Base-by-base conservation (phyloP, 2,888 invertebrate species). In the Dendrolimus pini region DNA sequence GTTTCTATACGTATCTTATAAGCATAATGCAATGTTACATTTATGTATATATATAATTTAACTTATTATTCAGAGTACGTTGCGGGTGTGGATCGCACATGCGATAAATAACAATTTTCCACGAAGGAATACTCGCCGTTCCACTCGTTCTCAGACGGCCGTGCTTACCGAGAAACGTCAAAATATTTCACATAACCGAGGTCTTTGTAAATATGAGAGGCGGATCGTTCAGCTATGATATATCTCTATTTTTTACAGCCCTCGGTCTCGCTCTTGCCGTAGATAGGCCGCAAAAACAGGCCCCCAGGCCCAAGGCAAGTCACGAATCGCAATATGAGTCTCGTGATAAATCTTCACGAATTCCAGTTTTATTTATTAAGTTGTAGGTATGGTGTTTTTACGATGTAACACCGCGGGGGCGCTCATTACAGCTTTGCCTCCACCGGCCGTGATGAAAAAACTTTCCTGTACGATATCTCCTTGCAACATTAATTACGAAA, bases 291-390 rank as follows among this genome's bases (percentile, higher is more conserved):
- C 77, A 82, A 82, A 82, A 85, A 81, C 82, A 73, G 47, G 9
- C 47, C 74, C 78, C 71, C 74, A 61, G 71, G 77, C 72, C 65
- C 64, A 65, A 78, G 75, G 75, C 81, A 84, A 78, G 75, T 76
- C 81, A 84, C 80, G 82, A 83, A 80, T 83, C 77, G 83, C 84
- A 84, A 85, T 84, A 82, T 78, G 77, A 78, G 67, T 68, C 74
- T 78, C 72, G 81, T 74, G 84, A 88, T 89, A 89, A 89, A 89
- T 90, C 88, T 89, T 86, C 79, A 77, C 78, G 78, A 85, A 88
- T 85, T 78, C 85, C 82, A 82, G 74, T 81, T 87, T 87, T 87
- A 89, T 89, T 89, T 89, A 90, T 90, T 89, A 89, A 90, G 90
- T 86, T 89, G 89, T 88, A 30, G 30, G 30, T 30, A 85, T 82